Base-by-base conservation (phyloP, 1,140 invertebrate genomes). In the Brachionus sp. region DNA sequence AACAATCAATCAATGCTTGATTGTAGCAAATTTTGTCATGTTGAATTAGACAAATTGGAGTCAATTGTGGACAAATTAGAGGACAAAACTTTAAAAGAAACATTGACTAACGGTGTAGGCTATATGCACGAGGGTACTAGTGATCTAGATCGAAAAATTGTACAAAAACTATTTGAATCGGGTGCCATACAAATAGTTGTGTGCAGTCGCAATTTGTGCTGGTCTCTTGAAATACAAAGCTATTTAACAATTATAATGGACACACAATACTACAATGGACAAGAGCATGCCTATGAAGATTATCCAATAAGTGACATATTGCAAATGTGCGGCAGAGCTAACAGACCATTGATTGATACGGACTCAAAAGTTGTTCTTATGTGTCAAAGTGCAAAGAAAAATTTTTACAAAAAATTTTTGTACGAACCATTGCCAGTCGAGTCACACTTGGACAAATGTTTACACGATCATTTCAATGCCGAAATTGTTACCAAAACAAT, bases 401-500 rank as follows among this genome's bases (percentile, higher is more conserved):
- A 98, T 86, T 98, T 98, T 90, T 98, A 96, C 90, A 98, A 98
- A 87, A 99, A 99, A 88, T 97, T 99, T 87, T 90, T 99, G 12
- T 97, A 96, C 88, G 97, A 99, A 88, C 96, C 97, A 5, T 88
- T 99, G 42, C 97, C 97, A 1, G 93, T 98, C n/a, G 97, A 98
- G 90, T 96, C 94, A 84, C 95, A 98, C 90, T 90, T 98, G 85
- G 96, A 99, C 90, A 96, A 98, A 86, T 92, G 94, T 85, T 90
- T 99, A 3, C 97, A 99, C 88, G 97, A 99, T 91, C 98, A 99
- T 89, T 98, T 99, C 88, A 99, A 99, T 90, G 97, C 98, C 0
- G 98, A 99, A 90, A 97, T 99, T 77, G 97, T 99, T 0, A 99
- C 97, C 0, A 98, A 98, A 90, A 99, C 97, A 0, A 97, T 99